Evolutionary conservation across 2,797 vertebrate genomes (phyloP).

Genomic region (Argya squamiceps): DNA sequence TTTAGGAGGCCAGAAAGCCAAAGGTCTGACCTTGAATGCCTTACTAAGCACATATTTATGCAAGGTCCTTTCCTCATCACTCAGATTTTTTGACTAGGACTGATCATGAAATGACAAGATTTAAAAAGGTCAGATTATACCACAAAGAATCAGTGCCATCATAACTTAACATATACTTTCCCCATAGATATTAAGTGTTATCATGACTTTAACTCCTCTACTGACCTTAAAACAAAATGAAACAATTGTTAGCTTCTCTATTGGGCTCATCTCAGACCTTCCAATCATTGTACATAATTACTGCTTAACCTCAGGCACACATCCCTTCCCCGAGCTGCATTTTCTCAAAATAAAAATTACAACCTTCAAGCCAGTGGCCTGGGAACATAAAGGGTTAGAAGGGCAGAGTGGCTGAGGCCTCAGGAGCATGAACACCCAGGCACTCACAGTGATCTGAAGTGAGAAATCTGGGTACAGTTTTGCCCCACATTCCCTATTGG

Average conservation of each 20-base stretch:
- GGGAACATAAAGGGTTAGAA: background rate
- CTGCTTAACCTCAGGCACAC: background rate
- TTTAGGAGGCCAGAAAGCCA: background rate
- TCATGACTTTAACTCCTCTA: background rate
- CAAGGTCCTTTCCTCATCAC: background rate
- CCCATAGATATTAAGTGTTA: background rate
- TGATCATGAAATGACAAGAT: background rate
- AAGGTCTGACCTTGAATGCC: background rate
- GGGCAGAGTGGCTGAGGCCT: background rate
- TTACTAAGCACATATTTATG: background rate
- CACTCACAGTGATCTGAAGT: background rate
- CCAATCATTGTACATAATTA: background rate
- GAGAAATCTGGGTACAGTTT: background rate
- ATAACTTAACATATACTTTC: background rate
- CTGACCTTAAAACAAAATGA: background rate
- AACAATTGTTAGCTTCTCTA: background rate
- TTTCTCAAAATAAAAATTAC: background rate
- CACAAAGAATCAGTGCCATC: background rate
- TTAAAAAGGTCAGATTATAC: background rate
- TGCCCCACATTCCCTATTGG: background rate
- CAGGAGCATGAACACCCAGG: accelerated
- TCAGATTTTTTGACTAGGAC: background rate
- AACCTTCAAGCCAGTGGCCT: background rate
- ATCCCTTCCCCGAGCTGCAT: background rate
- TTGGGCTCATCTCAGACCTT: background rate